Conservation (phyloP, 1,140 invertebrate genomes). For the Telenomus remus region DNA sequence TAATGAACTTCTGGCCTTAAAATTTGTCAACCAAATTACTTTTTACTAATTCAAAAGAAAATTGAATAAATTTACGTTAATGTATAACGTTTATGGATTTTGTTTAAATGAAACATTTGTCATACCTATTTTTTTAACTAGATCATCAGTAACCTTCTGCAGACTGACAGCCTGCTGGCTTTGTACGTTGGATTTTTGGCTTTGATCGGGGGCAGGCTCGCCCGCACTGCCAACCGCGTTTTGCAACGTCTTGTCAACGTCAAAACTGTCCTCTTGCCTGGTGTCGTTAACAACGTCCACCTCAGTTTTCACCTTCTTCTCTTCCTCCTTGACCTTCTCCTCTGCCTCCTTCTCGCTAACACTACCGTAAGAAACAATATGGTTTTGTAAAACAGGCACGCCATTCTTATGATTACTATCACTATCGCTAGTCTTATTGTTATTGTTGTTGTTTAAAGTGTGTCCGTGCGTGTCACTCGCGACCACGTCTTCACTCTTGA, state of each 20-base stretch:
- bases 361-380: constrained; percentile 64
- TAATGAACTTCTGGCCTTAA: too few species aligned
- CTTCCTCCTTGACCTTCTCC: constrained; percentile 22
- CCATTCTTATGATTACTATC: constrained; percentile 69
- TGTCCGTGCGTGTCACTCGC: constrained; percentile 62
- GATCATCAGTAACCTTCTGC: constrained; percentile 65
- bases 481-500: constrained; percentile 59
- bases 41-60: too few species aligned
- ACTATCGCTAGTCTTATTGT: constrained; percentile 50
- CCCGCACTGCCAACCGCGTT: constrained; percentile 3
- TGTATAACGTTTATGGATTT: too few species aligned
- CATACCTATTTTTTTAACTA: constrained; percentile 67
- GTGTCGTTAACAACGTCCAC: constrained; percentile 64
- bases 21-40: too few species aligned
- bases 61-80: too few species aligned
- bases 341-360: constrained; percentile 60
- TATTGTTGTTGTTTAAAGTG: constrained; percentile 57
- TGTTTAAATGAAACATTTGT: neutral
- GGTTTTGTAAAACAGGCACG: constrained; percentile 73
- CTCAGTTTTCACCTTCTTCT: constrained; percentile 20
- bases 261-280: constrained; percentile 59
- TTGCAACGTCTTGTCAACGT: neutral
- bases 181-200: constrained; percentile 70
- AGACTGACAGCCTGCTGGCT: constrained; percentile 62
- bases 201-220: constrained; percentile 63